Conservation (phyloP, 2,113 vertebrate species). For the Myiozetetes cayanensis region DNA sequence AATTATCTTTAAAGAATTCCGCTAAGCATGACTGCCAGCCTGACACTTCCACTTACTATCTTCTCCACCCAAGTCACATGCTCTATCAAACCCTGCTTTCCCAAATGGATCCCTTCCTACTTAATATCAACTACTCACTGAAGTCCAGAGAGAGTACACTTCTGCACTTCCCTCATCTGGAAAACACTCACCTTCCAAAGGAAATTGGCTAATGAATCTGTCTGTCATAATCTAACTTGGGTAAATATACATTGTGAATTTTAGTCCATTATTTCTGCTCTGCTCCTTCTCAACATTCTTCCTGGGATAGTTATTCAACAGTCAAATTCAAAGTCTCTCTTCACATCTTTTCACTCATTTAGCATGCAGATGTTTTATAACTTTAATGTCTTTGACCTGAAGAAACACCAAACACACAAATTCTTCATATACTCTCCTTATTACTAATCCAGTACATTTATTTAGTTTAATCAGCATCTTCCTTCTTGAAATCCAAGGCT, state of each 20-base stretch:
- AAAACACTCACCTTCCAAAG: not conserved
- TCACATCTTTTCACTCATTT: not conserved
- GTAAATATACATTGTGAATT: not conserved
- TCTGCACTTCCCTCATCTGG: not conserved
- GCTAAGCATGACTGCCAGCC: not conserved
- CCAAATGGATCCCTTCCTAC: not conserved
- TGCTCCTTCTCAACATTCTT: not conserved
- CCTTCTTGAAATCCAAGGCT: not conserved
- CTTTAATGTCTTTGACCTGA: not conserved
- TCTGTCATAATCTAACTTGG: not conserved
- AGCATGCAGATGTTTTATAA: not conserved
- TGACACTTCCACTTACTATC: not conserved
- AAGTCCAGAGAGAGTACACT: not conserved
- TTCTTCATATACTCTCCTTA: not conserved
- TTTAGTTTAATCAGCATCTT: not conserved
- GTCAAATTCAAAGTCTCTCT: not conserved
- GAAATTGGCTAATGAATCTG: not conserved
- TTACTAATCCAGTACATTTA: not conserved
- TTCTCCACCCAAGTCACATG: not conserved
- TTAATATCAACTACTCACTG: not conserved
- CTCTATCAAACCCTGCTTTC: not conserved
- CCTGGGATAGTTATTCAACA: not conserved
- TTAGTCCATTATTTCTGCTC: not conserved
- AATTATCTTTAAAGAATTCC: not conserved
- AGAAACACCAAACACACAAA: not conserved